Evolutionary conservation across 2,797 vertebrate species (phyloP), one percentile per base, ranked within the genome.

Genomic region (Micropoecilia bifurca): DNA sequence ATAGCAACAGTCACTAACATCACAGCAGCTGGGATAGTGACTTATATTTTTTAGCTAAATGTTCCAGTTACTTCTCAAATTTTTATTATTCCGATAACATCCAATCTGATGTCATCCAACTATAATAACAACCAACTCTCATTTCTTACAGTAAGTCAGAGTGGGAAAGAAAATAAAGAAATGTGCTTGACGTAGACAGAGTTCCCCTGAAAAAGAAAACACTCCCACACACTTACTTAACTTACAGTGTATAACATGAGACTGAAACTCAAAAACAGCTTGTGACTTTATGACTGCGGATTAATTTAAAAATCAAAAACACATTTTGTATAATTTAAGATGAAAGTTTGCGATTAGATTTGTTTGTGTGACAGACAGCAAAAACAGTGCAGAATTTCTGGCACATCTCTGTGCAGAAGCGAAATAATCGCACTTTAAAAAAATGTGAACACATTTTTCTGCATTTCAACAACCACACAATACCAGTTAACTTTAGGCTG

Each of bases 141-240:
- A 61, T 80, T 86, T 53, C 46, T 76, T 82, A 79, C 50, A 84
- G 80, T 53, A 48, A 73, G 28, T 82, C 80, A 83, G 81, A 87
- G 36, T 83, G 78, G 76, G 45, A 85, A 72, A 81, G 83, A 63
- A 83, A 80, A 83, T 76, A 82, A 80, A 81, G 48, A 85, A 57
- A 72, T 83, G 75, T 76, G 82, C 85, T 85, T 68, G 20, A 16
- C 71, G 77, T 78, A 80, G 79, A 88, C 74, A 87, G 68, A 79
- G 85, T 76, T 90, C 78, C 74, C 85, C 75, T 75, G 46, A 75
- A 76, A 61, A 75, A 57, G 55, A 74, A 89, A 87, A 89, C 82
- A 80, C 81, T 90, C 85, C 77, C 82, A 91, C 76, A 25, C 72
- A 80, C 75, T 85, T 73, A 28, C 75, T 85, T 73, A 28, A 28